Evolutionary conservation across 2,797 vertebrate genomes (phyloP).

Genomic region (Acrossocheilus wenchowensis): DNA sequence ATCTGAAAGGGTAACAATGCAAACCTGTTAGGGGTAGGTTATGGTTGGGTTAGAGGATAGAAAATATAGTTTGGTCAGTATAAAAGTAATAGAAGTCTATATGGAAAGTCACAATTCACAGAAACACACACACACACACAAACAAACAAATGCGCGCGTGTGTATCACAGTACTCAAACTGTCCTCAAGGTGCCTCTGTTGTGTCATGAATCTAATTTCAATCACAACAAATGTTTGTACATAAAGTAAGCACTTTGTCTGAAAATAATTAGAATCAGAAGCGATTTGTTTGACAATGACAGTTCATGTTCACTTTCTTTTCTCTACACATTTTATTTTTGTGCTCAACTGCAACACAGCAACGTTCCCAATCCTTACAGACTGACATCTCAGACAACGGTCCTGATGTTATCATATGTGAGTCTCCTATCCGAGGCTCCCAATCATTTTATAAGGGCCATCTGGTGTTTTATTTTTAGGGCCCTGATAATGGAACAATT

Average conservation of each 20-base stretch:
- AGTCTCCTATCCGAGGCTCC: constrained; percentile 24
- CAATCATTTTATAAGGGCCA: constrained; percentile 57
- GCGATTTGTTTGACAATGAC: not conserved
- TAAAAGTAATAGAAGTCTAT: no score
- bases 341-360: not conserved
- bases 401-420: constrained; percentile 37
- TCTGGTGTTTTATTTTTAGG: constrained; percentile 57
- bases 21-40: no score
- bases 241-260: not conserved
- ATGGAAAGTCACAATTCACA: no score
- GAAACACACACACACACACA: no score
- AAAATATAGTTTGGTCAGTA: no score
- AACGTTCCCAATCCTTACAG: not conserved
- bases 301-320: not conserved
- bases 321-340: not conserved
- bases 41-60: no score
- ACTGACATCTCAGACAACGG: constrained; percentile 11
- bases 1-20: no score
- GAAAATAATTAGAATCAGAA: not conserved
- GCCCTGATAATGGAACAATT: constrained; percentile 46
- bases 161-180: not conserved
- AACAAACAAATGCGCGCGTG: not conserved
- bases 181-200: constrained; percentile 38
- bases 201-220: not conserved
- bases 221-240: not conserved